A percentile compares a stretch with the other conserved stretches of the same genome.
Evolutionary conservation across 1,140 invertebrate genomes (phyloP).

Genomic region (Carposina sasakii): DNA sequence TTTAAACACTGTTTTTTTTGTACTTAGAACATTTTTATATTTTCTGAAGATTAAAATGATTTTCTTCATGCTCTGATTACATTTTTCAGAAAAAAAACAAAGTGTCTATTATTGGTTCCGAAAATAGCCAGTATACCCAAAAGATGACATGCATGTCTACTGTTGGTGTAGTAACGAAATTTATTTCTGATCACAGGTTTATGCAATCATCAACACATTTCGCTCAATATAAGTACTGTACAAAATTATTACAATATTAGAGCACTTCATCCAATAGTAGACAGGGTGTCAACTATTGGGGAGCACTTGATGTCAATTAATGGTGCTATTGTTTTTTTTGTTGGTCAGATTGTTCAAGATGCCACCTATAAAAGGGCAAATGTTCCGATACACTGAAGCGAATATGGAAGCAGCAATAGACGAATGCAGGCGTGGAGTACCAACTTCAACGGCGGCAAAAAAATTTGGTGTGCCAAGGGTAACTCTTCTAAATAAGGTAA

Average conservation of each 20-base stretch:
- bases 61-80: too few species aligned
- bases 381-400: not conserved
- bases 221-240: not conserved
- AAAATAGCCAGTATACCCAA: not conserved
- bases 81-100: too few species aligned
- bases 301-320: not conserved
- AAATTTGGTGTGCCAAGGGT: constrained; percentile 37
- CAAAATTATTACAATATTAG: not conserved
- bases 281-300: not conserved
- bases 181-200: not conserved
- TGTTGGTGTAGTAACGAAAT: not conserved
- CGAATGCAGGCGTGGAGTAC: not conserved
- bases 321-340: not conserved
- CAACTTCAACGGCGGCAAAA: constrained; percentile 18
- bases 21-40: too few species aligned
- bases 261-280: not conserved
- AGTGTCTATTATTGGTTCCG: not conserved
- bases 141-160: not conserved
- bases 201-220: not conserved
- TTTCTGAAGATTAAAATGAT: too few species aligned
- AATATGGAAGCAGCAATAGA: not conserved
- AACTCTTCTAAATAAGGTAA: constrained; percentile 38
- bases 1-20: too few species aligned
- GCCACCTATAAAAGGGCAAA: not conserved
- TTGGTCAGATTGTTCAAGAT: not conserved